Evolutionary conservation across 2,113 vertebrate genomes (phyloP).

Genomic region (Bothrops jararaca): DNA sequence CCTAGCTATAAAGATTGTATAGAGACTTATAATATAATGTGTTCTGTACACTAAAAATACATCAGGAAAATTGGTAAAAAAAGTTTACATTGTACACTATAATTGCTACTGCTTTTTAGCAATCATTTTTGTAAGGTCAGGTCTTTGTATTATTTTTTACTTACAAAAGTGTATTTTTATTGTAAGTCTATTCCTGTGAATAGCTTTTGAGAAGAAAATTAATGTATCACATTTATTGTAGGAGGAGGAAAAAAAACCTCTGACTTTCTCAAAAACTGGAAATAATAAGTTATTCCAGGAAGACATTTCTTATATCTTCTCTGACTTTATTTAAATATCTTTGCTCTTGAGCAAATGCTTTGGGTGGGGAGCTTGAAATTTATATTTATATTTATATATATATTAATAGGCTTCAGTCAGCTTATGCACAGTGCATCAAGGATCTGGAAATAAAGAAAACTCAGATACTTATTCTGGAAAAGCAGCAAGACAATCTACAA

Average conservation of each 20-base stretch:
- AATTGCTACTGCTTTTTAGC: not conserved
- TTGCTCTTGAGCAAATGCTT: not conserved
- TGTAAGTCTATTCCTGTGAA: not conserved
- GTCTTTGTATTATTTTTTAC: not conserved
- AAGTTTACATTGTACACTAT: not conserved
- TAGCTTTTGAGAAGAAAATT: not conserved
- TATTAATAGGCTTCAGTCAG: conserved; percentile 58
- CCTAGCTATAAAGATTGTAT: not conserved
- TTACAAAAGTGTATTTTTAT: not conserved
- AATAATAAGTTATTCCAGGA: not conserved
- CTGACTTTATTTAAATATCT: conserved; percentile 14
- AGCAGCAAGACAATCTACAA: conserved; percentile 47
- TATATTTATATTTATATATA: conserved; percentile 17
- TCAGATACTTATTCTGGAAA: conserved; percentile 42
- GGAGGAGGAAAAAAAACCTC: not conserved
- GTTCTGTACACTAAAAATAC: not conserved
- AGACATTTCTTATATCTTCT: not conserved
- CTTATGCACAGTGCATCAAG: conserved; percentile 51
- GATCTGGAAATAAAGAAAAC: conserved; percentile 60
- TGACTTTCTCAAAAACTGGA: not conserved
- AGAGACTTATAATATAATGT: not conserved
- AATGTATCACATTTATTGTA: not conserved
- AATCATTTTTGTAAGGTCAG: not conserved
- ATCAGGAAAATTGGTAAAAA: not conserved
- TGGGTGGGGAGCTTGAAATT: not conserved